Base-by-base conservation (phyloP, 2,797 vertebrate genomes). In the Ctenopoma kingsleyae region DNA sequence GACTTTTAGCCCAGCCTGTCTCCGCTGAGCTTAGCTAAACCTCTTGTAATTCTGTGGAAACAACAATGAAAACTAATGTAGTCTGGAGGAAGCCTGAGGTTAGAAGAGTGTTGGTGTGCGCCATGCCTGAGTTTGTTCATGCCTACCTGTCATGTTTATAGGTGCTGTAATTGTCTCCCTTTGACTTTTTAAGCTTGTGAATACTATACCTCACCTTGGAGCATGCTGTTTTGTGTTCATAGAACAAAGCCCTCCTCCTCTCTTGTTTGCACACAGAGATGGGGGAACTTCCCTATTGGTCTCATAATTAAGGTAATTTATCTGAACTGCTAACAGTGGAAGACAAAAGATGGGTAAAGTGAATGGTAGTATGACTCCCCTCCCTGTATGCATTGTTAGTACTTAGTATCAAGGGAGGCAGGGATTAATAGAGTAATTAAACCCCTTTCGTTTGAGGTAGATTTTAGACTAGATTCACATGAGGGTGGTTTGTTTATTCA, bases 351-450 rank as follows among this genome's bases (percentile, higher is more conserved):
- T 19, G 10, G 56, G 75, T 74, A 64, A 80, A 81, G 75, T 62
- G 67, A 82, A 83, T 68, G 78, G 81, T 84, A 51, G 83, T 79
- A 80, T 62, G 76, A 76, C 74, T 91, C 79, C 27, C 58, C 68
- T 86, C 74, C 77, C 61, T 81, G 72, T 80, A 78, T 85, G 74
- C 58, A 78, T 83, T 83, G 85, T 76, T 78, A 72, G 68, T 40
- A 44, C 72, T 83, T 53, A 46, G 80, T 77, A 77, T 86, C 81
- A 23, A 71, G 77, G 76, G 80, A 91, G 67, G 74, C 83, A 80
- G 73, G 87, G 82, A 91, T 91, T 91, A 90, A 89, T 89, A 83
- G 89, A 87, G 85, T 90, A 90, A 91, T 92, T 92, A 90, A 89
- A 88, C 72, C 78, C 48, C 72, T 74, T 89, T 85, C 77, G 74